phyloP scores from a whole-genome alignment of 1,140 invertebrate species.

The Drosophila novamexicana region DNA sequence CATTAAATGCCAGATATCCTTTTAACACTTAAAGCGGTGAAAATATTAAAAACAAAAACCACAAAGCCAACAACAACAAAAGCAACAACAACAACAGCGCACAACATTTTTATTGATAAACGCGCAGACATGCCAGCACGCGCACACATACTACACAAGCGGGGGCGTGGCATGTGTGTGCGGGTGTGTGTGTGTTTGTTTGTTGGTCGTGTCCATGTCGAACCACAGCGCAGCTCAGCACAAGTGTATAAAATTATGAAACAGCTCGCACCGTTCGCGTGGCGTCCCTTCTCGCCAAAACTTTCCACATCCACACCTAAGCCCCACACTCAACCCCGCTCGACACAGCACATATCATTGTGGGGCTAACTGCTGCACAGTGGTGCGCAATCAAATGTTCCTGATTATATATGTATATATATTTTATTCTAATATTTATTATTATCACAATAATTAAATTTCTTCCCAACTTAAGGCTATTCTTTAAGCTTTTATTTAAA shows the following conservation, averaged over 20 bases:
- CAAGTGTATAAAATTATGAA: constrained; percentile 82
- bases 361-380: constrained; percentile 13
- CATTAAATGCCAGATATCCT: constrained; percentile 81
- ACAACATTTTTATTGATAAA: constrained; percentile 79
- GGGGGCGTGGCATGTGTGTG: constrained; percentile 6
- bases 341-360: constrained; percentile 8
- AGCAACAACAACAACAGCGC: constrained; percentile 10
- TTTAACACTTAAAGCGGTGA: constrained; percentile 82
- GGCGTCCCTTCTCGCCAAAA: constrained; percentile 44
- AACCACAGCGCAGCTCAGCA: constrained; percentile 71
- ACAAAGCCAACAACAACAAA: constrained; percentile 66
- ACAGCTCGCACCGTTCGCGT: constrained; percentile 64
- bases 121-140: constrained; percentile 60
- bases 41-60: constrained; percentile 83
- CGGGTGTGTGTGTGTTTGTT: constrained; percentile 26
- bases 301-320: constrained; percentile 7
- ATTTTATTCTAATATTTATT: too few relatives aligned
- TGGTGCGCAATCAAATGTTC: not conserved
- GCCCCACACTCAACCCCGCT: not conserved
- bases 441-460: too few relatives aligned
- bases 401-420: too few relatives aligned
- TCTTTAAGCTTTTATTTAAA: not conserved
- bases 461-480: not conserved
- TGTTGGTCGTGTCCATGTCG: constrained; percentile 65
- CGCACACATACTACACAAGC: constrained; percentile 18